phyloP scores from a whole-genome alignment of 2,113 vertebrate genomes.

The Struthio camelus region DNA sequence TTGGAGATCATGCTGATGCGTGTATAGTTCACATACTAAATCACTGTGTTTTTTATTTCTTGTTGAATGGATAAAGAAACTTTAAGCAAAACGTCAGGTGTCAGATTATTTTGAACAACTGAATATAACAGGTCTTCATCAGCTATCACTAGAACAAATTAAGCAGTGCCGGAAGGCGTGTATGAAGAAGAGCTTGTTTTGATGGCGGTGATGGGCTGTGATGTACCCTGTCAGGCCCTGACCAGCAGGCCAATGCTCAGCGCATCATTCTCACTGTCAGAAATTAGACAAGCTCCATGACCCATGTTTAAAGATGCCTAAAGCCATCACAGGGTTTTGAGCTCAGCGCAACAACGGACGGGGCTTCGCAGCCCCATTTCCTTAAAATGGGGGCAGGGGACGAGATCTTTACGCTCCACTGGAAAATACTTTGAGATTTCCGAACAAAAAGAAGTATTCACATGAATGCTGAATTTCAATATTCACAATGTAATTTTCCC shows the following conservation, averaged over 20 bases:
- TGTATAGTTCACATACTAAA: background rate
- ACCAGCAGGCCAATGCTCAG: background rate
- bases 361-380: background rate
- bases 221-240: background rate
- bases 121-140: background rate
- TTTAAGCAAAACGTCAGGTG: background rate
- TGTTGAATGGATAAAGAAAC: background rate
- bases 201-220: background rate
- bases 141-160: background rate
- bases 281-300: background rate
- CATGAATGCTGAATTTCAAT: rapidly evolving
- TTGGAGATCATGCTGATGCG: slow-evolving; percentile 17
- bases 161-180: rapidly evolving
- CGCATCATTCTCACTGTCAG: background rate
- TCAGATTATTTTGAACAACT: background rate
- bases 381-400: rapidly evolving
- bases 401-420: background rate
- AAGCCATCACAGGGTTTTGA: background rate
- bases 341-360: rapidly evolving
- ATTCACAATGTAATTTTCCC: rapidly evolving
- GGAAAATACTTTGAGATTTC: too few species aligned
- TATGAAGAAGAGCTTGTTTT: background rate
- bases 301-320: background rate
- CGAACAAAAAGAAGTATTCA: rapidly evolving
- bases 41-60: background rate